Base-by-base conservation (phyloP, 35 echinoderm and acorn worm genomes). In the Patiria miniata region DNA sequence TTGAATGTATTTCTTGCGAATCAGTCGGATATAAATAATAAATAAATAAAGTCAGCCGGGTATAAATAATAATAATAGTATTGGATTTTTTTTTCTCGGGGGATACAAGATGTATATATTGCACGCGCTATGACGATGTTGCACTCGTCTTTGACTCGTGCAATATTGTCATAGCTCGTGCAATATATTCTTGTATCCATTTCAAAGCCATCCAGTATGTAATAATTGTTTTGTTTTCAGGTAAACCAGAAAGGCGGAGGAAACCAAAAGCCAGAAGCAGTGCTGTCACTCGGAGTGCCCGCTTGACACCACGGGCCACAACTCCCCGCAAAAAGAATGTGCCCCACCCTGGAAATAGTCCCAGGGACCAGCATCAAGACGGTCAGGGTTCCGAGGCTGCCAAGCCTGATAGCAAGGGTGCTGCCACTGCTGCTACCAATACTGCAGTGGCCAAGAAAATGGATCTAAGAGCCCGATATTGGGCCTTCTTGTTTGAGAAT, bases 401-500 rank as follows among this genome's bases (percentile, higher is more conserved):
- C 1, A 87, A 69, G 33, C 40, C 85, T 55, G 76, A 56, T 0
- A 68, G 85, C 47, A 87, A 87, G 76, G 78, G 51, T 61, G 59
- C 69, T n/a, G 47, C 85, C 4, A 4, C 42, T 47, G 42, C 42
- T 22, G 65, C 61, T 23, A 2, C 73, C 37, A 59, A 87, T 19
- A 50, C 87, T 39, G 77, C 77, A 34, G 53, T 61, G 18, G 51
- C 18, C 22, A 95, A 87, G 90, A 99, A 98, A 50, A 83, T 95
- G 30, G 96, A 99, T 58, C 78, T 99, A 38, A 44, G 96, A 47
- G 96, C 95, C 17, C 90, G 96, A 21, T 94, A 99, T 53, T 94
- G 96, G 96, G 96, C 96, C 38, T 99, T 99, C 50, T 86, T 98
- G 39, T 99, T 95, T 87, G 92, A 95, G 60, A 97, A 97, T 37